Percentiles rank a stretch among this genome's conserved stretches.
Conservation (phyloP, 2,797 vertebrate genomes). For the Artibeus lituratus region DNA sequence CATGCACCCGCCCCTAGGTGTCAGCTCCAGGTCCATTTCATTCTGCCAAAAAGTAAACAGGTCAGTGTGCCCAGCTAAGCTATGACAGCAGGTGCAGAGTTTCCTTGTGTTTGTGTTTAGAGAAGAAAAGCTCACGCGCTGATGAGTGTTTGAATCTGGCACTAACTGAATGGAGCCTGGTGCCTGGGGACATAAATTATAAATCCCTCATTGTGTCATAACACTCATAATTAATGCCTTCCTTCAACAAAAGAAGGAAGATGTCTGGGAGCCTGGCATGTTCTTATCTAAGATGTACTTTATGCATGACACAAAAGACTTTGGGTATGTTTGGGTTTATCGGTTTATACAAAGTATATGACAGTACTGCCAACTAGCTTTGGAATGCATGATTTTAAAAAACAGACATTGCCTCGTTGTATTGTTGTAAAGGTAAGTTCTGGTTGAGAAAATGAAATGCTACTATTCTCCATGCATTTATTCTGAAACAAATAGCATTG, state of each 20-base stretch:
- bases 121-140: constrained; percentile 21
- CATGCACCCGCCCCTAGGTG: neutral
- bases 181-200: neutral
- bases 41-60: constrained; percentile 5
- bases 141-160: neutral
- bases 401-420: neutral
- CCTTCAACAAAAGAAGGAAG: constrained; percentile 36
- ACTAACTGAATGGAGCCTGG: constrained; percentile 31
- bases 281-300: constrained; percentile 16
- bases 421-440: neutral
- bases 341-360: neutral
- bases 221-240: constrained; percentile 36
- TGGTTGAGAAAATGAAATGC: neutral
- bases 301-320: neutral
- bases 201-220: constrained; percentile 20
- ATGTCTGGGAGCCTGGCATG: neutral
- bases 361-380: neutral
- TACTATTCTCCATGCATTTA: neutral
- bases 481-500: neutral
- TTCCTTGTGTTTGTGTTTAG: constrained; percentile 40
- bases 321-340: neutral
- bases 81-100: neutral
- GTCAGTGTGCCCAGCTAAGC: neutral
- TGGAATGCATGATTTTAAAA: neutral
- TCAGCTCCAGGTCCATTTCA: constrained; percentile 15